Conservation (phyloP, 2,888 invertebrate species). For the Sicus ferrugineus region DNA sequence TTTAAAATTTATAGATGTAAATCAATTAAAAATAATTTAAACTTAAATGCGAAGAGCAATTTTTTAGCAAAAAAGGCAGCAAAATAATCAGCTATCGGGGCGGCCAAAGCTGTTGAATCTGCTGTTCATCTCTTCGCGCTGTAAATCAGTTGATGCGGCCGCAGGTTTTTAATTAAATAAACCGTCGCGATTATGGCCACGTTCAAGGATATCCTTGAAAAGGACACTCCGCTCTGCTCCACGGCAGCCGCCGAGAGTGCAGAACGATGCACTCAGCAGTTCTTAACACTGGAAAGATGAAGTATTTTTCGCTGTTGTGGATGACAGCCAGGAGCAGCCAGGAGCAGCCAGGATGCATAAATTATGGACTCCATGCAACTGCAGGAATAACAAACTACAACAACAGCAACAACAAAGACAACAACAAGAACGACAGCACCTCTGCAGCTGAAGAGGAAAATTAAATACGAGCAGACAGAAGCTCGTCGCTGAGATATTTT, state of each 20-base stretch:
- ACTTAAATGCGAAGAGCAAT: not conserved
- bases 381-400: constrained; percentile 20
- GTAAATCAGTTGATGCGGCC: not conserved
- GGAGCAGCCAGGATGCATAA: constrained; percentile 16
- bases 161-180: constrained; percentile 1
- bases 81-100: not conserved
- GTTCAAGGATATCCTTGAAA: constrained; percentile 1
- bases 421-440: constrained; percentile 19
- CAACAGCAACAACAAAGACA: constrained; percentile 2
- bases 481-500: constrained; percentile 6
- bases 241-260: not conserved
- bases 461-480: not conserved
- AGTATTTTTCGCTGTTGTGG: not conserved
- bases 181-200: not conserved
- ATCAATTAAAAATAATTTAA: too few relatives aligned
- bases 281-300: constrained; percentile 13
- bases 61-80: not conserved
- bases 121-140: not conserved
- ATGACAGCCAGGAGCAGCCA: not conserved
- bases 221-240: not conserved
- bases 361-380: constrained; percentile 6
- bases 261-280: not conserved
- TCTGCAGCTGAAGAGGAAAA: constrained; percentile 7
- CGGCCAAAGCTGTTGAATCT: not conserved
- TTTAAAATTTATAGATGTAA: too few relatives aligned